Base-by-base conservation (phyloP, 2,797 vertebrate species). In the Pipistrellus pygmaeus region DNA sequence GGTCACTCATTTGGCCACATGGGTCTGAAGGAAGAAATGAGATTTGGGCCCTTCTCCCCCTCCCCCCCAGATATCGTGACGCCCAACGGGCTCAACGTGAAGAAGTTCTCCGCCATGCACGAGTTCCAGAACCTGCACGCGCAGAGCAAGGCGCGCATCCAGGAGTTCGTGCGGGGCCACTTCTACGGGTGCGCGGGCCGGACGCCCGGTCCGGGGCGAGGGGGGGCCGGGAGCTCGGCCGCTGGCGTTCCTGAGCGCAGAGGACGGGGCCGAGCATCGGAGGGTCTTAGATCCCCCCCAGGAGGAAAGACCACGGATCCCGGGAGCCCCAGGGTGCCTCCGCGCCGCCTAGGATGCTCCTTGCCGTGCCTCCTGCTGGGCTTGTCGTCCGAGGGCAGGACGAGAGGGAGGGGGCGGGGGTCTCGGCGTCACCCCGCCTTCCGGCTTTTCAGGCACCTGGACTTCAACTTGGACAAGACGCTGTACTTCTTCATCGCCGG, bases 71-170 rank as follows among this genome's bases (percentile, higher is more conserved):
- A 99, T 96, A 98, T 99, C 0, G 96, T 99, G 88, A 99, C 99
- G 84, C 99, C 99, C 69, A 99, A 99, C 0, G 99, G 99, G 30
- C 98, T 99, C 96, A 99, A 99, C 5, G 99, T 99, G 92, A 99
- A 99, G 98, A 99, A 99, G 98, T 99, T 99, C 97, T 99, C 99
- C 3, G 99, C 99, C 38, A 99, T 99, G 98, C 99, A 99, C 1
- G 99, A 99, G 98, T 99, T 99, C 97, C 99, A 99, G 98, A 99
- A 99, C 97, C 99, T 99, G 46, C 99, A 99, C 1, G 99, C 99
- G 75, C 99, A 99, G 98, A 99, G 99, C 98, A 99, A 99, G 96
- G 99, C 98, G 15, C 99, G 99, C 23, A 99, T 99, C 95, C 99
- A 99, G 97, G 99, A 99, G 97, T 99, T 99, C 90, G 98, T 99